A percentile compares a stretch with the other conserved stretches of the same genome.
phyloP scores from a whole-genome alignment of 2,888 invertebrate genomes.

The Microplitis manilae region DNA sequence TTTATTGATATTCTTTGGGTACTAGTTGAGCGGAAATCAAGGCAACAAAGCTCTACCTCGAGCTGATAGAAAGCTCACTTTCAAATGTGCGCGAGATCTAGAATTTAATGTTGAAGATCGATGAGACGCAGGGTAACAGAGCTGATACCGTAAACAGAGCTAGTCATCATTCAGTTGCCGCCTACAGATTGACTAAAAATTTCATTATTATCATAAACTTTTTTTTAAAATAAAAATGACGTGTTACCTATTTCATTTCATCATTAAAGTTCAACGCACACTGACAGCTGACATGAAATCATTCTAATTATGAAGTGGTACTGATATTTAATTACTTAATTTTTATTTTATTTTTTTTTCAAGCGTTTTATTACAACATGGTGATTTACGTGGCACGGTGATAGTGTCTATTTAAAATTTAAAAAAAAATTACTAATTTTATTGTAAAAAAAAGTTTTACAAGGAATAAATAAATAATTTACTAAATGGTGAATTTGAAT shows the following conservation, averaged over 20 bases:
- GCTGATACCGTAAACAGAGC: background rate
- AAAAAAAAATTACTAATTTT: background rate
- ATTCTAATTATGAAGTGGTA: background rate
- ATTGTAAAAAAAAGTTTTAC: background rate
- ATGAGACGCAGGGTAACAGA: conserved; percentile 5
- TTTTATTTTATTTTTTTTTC: background rate
- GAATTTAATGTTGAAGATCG: conserved; percentile 11
- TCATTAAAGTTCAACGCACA: background rate
- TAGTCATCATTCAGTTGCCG: too few relatives aligned
- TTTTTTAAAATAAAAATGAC: conserved; percentile 9
- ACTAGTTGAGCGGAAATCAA: conserved; percentile 30
- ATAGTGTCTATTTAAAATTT: background rate
- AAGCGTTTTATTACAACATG: background rate
- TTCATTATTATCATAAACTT: background rate
- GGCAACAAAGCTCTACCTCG: conserved; percentile 25
- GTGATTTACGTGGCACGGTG: background rate
- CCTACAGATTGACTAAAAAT: too few relatives aligned
- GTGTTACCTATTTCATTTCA: background rate
- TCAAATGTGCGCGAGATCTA: conserved; percentile 32
- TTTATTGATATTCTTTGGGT: conserved; percentile 64
- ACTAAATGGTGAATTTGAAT: too few relatives aligned
- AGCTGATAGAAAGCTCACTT: background rate
- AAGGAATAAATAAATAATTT: too few relatives aligned
- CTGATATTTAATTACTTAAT: background rate
- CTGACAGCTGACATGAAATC: background rate